phyloP scores from a whole-genome alignment of 2,113 vertebrate genomes.

The Grus americana region DNA sequence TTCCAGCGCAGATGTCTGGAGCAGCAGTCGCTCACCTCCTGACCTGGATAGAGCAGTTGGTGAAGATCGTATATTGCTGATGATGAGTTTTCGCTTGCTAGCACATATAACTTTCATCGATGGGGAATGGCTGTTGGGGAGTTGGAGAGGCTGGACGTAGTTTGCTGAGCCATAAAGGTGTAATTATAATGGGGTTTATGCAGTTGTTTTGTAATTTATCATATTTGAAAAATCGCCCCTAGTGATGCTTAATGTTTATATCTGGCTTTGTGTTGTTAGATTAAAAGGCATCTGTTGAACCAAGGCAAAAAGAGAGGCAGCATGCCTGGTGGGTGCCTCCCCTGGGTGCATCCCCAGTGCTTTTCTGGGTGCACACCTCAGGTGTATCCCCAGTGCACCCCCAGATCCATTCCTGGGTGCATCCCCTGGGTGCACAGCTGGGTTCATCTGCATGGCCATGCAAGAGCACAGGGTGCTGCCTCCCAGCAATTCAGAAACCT shows the following conservation, averaged over 20 bases:
- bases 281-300: background rate
- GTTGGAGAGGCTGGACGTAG: background rate
- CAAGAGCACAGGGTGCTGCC: background rate
- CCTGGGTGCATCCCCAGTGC: background rate
- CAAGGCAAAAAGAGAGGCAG: background rate
- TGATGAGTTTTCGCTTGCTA: background rate
- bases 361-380: accelerated
- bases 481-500: background rate
- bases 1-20: background rate
- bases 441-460: background rate
- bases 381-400: background rate
- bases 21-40: background rate
- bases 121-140: background rate
- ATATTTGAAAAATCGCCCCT: background rate
- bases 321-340: background rate
- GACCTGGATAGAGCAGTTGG: background rate
- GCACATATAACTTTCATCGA: background rate
- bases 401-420: too few species aligned
- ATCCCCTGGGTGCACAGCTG: background rate
- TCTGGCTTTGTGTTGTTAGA: background rate
- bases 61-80: background rate
- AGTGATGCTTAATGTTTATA: background rate
- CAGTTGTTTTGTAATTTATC: background rate
- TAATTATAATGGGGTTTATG: background rate
- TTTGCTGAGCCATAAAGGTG: background rate